These are phyloP conservation scores for Musca vetustissima DNA, from an alignment of 1,140 invertebrate species.

Conservation along the genomic window DNA sequence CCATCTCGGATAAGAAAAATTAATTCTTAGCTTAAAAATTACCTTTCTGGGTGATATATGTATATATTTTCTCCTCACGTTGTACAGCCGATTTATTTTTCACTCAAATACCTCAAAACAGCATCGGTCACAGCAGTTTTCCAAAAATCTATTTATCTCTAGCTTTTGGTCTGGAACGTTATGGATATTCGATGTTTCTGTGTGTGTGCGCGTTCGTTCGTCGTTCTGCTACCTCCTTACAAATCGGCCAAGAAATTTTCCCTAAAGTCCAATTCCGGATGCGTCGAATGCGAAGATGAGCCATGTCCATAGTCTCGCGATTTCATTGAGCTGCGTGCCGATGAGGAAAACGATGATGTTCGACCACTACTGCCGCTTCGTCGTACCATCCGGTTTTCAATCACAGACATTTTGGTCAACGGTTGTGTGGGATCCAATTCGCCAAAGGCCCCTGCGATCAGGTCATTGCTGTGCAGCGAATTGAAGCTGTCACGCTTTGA, in stretches of 20 bases:
- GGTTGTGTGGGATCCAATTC: conserved; percentile 52
- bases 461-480: conserved; percentile 47
- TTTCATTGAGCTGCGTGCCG: conserved; percentile 50
- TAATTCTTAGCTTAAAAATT: too few species aligned
- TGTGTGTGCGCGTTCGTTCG: background rate
- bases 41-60: too few species aligned
- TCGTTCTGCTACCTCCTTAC: conserved; percentile 30
- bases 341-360: conserved; percentile 46
- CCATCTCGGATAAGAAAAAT: too few species aligned
- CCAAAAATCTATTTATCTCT: too few species aligned
- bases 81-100: too few species aligned
- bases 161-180: too few species aligned
- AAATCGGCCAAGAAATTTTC: conserved; percentile 53
- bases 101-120: too few species aligned
- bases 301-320: conserved; percentile 49
- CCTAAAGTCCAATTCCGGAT: conserved; percentile 53
- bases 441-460: conserved; percentile 52
- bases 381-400: conserved; percentile 50
- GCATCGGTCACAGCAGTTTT: too few species aligned
- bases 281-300: conserved; percentile 45
- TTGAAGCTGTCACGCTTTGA: conserved; percentile 52
- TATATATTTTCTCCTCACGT: too few species aligned
- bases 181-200: too few species aligned
- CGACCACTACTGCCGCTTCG: conserved; percentile 40
- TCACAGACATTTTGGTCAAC: conserved; percentile 50